A percentile compares a stretch with the other conserved stretches of the same genome.
These are phyloP conservation scores for Acanthoscelides obtectus DNA, from an alignment of 2,888 invertebrate species.

Conservation along the genomic window DNA sequence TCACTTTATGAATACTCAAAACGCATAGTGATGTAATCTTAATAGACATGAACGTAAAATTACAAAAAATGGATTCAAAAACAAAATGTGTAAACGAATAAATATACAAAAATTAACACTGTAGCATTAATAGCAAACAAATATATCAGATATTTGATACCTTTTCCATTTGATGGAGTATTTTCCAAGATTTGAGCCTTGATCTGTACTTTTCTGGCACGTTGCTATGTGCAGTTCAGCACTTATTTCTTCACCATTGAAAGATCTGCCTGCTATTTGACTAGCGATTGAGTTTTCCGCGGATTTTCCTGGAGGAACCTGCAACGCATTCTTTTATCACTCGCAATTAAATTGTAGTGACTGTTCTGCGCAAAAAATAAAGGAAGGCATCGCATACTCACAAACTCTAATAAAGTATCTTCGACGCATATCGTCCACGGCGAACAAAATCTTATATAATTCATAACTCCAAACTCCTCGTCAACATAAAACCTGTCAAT, in stretches of 20 bases:
- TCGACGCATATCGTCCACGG: slow-evolving; percentile 67
- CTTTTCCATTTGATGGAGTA: slow-evolving; percentile 56
- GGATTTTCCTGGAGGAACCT: slow-evolving; percentile 29
- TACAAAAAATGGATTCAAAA: background rate
- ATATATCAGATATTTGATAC: no score
- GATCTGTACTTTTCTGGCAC: slow-evolving; percentile 42
- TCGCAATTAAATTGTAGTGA: no score
- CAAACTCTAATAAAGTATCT: slow-evolving; percentile 60
- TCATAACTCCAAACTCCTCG: slow-evolving; percentile 66
- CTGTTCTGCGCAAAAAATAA: no score
- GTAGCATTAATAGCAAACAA: slow-evolving; percentile 7
- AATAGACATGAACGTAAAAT: no score
- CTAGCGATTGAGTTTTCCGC: slow-evolving; percentile 33
- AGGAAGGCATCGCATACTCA: no score
- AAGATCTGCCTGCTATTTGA: slow-evolving; percentile 43
- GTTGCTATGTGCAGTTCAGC: slow-evolving; percentile 52
- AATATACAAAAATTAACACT: no score
- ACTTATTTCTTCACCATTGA: slow-evolving; percentile 50
- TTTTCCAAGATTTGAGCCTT: slow-evolving; percentile 50
- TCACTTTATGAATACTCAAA: no score
- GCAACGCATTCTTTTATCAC: slow-evolving; percentile 7
- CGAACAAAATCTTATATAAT: slow-evolving; percentile 62
- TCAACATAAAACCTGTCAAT: slow-evolving; percentile 62
- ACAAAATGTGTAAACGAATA: no score
- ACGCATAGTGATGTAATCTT: no score